Percentiles rank a stretch among this genome's conserved stretches.
Conservation (phyloP, 2,797 vertebrate genomes). For the Megaceryle alcyon region DNA sequence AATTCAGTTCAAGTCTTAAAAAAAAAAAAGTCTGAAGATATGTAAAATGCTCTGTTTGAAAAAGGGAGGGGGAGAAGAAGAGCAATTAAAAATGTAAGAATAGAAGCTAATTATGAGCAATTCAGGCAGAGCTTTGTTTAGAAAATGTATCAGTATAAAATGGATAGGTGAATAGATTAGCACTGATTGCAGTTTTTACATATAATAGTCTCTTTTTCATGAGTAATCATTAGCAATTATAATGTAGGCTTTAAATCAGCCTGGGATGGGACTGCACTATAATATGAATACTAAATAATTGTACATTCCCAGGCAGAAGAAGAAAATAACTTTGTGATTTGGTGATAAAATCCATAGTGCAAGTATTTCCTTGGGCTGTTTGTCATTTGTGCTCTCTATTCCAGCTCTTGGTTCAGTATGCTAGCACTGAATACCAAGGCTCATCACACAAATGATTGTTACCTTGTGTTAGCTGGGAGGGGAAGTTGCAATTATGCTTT, state of each 20-base stretch:
- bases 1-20: conserved; percentile 17
- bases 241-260: conserved; percentile 75
- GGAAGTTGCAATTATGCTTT: conserved; percentile 11
- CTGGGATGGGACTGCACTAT: conserved; percentile 52
- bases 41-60: conserved; percentile 38
- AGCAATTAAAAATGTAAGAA: conserved; percentile 76
- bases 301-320: conserved; percentile 4
- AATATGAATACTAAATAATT: conserved; percentile 74
- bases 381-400: background rate
- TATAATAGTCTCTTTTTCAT: conserved; percentile 78
- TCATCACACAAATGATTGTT: conserved; percentile 9
- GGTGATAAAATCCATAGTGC: background rate
- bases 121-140: conserved; percentile 76
- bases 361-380: conserved; percentile 18
- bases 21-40: background rate
- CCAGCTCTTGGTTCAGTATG: background rate
- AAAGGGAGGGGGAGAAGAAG: conserved; percentile 38
- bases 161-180: conserved; percentile 78
- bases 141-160: conserved; percentile 75
- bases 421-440: background rate
- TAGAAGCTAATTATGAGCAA: conserved; percentile 78
- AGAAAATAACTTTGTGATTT: conserved; percentile 49
- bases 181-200: conserved; percentile 77
- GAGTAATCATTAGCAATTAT: conserved; percentile 82
- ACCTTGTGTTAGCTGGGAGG: background rate